phyloP scores from a whole-genome alignment of 2,888 invertebrate species.

The Onchidella celtica region DNA sequence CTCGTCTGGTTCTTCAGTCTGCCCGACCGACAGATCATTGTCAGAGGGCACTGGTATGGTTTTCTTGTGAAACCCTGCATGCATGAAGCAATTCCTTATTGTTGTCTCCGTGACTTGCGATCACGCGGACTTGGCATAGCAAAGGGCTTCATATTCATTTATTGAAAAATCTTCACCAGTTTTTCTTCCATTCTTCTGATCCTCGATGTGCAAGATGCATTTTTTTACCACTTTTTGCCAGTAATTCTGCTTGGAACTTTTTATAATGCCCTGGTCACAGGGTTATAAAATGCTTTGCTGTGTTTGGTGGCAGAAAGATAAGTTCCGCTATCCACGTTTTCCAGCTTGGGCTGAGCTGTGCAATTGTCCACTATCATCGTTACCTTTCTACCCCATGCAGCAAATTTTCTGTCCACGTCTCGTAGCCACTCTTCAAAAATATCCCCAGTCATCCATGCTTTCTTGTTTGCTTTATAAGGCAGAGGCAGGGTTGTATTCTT shows the following conservation, averaged over 20 bases:
- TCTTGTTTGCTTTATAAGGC: conserved; percentile 53
- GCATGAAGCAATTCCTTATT: conserved; percentile 21
- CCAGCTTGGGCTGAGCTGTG: conserved; percentile 56
- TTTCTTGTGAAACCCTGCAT: conserved; percentile 3
- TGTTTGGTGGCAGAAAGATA: conserved; percentile 63
- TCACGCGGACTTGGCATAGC: neutral
- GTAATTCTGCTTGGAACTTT: conserved; percentile 52
- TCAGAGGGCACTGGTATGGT: neutral
- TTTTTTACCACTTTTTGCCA: conserved; percentile 17
- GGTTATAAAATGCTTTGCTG: conserved; percentile 59
- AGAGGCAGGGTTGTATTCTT: conserved; percentile 55
- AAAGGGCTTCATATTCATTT: conserved; percentile 1
- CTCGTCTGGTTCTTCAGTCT: neutral
- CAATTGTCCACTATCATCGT: conserved; percentile 60
- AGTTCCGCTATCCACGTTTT: conserved; percentile 52
- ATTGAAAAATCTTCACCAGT: neutral
- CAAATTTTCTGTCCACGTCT: conserved; percentile 9
- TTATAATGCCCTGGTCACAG: conserved; percentile 62
- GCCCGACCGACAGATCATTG: neutral
- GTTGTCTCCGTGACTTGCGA: neutral
- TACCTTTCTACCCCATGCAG: conserved; percentile 45
- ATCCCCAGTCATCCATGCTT: conserved; percentile 50
- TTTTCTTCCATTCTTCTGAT: neutral
- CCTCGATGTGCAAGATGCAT: conserved; percentile 27
- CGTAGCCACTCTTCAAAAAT: conserved; percentile 33